Conservation (phyloP, 2,113 vertebrate genomes). For the Oostethus manadensis region DNA sequence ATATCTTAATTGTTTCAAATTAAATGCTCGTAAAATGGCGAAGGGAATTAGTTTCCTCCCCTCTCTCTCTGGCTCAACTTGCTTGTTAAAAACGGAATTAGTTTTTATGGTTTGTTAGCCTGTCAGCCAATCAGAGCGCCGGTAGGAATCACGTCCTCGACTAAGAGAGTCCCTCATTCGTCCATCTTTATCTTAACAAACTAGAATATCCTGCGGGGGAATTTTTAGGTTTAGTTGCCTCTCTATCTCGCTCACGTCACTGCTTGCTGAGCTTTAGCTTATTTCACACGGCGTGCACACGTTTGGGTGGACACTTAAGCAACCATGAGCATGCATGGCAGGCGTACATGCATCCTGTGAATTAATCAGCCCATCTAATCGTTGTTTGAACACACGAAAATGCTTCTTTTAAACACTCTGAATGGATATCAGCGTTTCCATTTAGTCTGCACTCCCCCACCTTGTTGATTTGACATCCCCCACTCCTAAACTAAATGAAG, state of each 20-base stretch:
- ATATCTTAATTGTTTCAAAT: conserved; percentile 75
- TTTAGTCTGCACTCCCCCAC: conserved; percentile 26
- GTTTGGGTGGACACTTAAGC: background rate
- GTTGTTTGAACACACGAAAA: background rate
- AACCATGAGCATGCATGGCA: background rate
- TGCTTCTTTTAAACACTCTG: conserved; percentile 20
- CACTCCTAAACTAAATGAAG: conserved; percentile 41
- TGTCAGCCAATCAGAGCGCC: conserved; percentile 12
- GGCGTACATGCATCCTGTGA: conserved; percentile 8
- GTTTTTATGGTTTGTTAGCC: conserved; percentile 49
- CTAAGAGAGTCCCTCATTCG: background rate
- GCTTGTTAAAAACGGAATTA: conserved; percentile 54
- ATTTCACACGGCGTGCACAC: background rate
- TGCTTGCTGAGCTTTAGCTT: background rate
- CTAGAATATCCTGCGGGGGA: background rate
- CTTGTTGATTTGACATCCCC: conserved; percentile 51
- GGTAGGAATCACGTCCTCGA: no score
- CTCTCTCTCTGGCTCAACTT: conserved; percentile 59
- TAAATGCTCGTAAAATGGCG: conserved; percentile 69
- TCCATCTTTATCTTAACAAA: background rate
- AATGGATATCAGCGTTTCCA: conserved; percentile 47
- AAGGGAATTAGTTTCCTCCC: conserved; percentile 56
- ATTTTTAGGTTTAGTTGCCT: background rate
- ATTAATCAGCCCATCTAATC: conserved; percentile 11
- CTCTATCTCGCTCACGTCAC: background rate